Conservation (phyloP, 1,140 invertebrate genomes). For the Caerostris extrusa region DNA sequence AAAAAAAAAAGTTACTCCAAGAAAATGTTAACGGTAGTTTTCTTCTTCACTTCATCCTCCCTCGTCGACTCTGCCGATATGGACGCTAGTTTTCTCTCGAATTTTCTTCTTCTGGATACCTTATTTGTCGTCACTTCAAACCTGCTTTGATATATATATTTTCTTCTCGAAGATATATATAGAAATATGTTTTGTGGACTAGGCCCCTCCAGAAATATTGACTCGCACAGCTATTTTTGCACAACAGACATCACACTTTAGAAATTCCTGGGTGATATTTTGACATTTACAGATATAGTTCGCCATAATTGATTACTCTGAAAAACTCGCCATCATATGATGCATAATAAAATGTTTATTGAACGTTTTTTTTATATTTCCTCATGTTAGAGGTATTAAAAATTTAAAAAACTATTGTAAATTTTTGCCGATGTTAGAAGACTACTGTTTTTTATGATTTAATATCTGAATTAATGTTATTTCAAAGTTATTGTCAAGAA, state of each 20-base stretch:
- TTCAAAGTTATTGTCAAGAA: no score
- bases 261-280: background rate
- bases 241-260: background rate
- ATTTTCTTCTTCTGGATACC: background rate
- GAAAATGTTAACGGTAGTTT: slow-evolving; percentile 20
- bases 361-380: no score
- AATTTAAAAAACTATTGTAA: no score
- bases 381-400: no score
- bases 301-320: background rate
- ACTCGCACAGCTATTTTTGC: background rate
- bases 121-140: slow-evolving; percentile 13
- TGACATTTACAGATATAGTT: background rate
- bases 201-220: background rate
- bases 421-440: no score
- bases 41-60: background rate
- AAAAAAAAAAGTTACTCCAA: background rate
- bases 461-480: no score
- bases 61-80: background rate
- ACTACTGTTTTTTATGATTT: no score
- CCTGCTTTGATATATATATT: background rate
- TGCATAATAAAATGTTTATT: no score
- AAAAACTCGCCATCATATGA: background rate
- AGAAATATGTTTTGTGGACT: background rate
- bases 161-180: background rate
- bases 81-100: background rate